Base-by-base conservation (phyloP, 2,797 vertebrate species). In the Rhinophrynus dorsalis region DNA sequence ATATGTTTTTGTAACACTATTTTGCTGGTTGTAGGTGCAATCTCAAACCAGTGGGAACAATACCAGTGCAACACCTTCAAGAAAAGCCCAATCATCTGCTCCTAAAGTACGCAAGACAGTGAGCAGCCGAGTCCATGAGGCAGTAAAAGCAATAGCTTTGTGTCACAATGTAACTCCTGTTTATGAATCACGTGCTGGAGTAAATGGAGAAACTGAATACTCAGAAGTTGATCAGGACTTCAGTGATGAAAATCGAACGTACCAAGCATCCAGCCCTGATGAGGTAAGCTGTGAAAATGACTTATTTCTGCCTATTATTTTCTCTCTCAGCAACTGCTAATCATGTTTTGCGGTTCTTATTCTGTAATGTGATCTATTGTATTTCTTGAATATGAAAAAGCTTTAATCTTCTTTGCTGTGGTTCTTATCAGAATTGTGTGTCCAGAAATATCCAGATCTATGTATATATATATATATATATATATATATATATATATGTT, bases 111-210 rank as follows among this genome's bases (percentile, higher is more conserved):
- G 96, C 0, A 96, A 93, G 80, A 97, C 94, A 0, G 96, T 98
- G 61, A 93, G 86, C 88, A 98, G 93, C 6, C 92, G 96, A 2
- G 93, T 97, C 60, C 92, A 98, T 0, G 95, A 99, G 44, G 97
- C 95, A 0, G 96, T 98, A 75, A 99, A 98, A 80, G 97, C 97
- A 79, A 92, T 99, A 1, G 96, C 97, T 0, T 80, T 99, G 60
- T 99, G 97, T 78, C 97, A 99, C 86, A 99, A 99, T 0, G 97
- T 99, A 44, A 99, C 96, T 0, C 96, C 97, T 0, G 96, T 98
- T 0, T 99, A 99, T 0, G 97, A 99, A 75, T 84, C 90, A 0
- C 88, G 84, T 0, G 52, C 70, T 6, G 67, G 81, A 0, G 84
- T 75, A 0, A 81, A 82, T 1, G 86, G 78, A 4, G 96, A 99